Percentiles rank a stretch among this genome's conserved stretches.
Conservation (phyloP, 1,140 invertebrate genomes). For the Heliconius melpomene region DNA sequence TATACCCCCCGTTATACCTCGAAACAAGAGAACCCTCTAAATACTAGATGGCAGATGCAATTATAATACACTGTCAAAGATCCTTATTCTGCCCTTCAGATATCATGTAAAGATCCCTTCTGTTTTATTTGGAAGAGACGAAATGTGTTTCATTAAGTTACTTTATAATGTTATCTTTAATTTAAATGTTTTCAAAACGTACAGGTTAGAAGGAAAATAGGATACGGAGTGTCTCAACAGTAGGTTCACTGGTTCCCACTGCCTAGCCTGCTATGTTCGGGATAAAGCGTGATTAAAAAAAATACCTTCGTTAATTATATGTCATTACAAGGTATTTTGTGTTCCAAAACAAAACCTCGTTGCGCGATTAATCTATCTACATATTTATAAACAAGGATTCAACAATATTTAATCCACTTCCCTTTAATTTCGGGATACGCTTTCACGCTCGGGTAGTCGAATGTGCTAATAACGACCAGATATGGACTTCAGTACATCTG, state of each 20-base stretch:
- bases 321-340: not conserved
- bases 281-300: too few species aligned
- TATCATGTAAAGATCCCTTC: not conserved
- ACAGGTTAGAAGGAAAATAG: too few species aligned
- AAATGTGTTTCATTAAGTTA: not conserved
- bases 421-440: slow-evolving; percentile 16
- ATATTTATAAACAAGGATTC: too few species aligned
- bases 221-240: too few species aligned
- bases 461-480: slow-evolving; percentile 46
- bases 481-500: slow-evolving; percentile 42
- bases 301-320: too few species aligned
- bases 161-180: not conserved
- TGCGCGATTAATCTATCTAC: not conserved
- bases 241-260: too few species aligned
- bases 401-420: slow-evolving; percentile 12
- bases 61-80: slow-evolving; percentile 6
- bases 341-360: not conserved
- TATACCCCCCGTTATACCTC: not conserved
- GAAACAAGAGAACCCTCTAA: slow-evolving; percentile 5
- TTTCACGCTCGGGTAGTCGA: slow-evolving; percentile 29
- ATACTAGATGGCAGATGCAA: not conserved
- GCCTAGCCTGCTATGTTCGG: too few species aligned
- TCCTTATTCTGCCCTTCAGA: not conserved
- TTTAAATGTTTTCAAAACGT: too few species aligned
- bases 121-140: not conserved